Conservation (phyloP, 2,113 vertebrate genomes). For the Phrynosoma platyrhinos region DNA sequence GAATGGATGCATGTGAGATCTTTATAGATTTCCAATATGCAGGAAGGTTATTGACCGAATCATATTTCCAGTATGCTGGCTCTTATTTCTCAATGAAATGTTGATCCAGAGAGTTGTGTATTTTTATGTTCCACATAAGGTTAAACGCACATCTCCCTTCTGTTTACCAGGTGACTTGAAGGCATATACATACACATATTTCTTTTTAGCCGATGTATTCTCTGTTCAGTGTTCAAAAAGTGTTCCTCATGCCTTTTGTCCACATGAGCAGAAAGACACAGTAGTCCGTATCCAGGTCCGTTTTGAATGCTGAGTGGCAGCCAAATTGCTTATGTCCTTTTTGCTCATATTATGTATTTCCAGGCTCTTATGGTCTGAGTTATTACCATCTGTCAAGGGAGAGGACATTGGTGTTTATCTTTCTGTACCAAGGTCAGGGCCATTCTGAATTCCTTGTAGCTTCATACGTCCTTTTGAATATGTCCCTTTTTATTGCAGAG, state of each 20-base stretch:
- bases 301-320: neutral
- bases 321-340: neutral
- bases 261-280: too few species aligned
- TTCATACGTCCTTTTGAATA: neutral
- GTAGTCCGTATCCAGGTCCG: too few species aligned
- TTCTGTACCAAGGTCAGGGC: neutral
- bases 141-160: too few species aligned
- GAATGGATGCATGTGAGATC: too few species aligned
- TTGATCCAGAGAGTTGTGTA: neutral
- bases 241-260: too few species aligned
- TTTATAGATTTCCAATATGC: constrained; percentile 16
- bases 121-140: too few species aligned
- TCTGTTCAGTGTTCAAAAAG: too few species aligned
- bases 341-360: neutral
- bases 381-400: neutral
- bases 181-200: too few species aligned
- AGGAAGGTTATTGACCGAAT: neutral
- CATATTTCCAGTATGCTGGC: neutral
- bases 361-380: neutral
- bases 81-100: neutral
- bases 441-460: neutral
- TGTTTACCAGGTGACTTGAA: too few species aligned
- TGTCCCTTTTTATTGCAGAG: neutral
- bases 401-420: neutral
- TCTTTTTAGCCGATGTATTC: too few species aligned